Base-by-base conservation (phyloP, 2,888 invertebrate genomes). In the Oligia latruncula region DNA sequence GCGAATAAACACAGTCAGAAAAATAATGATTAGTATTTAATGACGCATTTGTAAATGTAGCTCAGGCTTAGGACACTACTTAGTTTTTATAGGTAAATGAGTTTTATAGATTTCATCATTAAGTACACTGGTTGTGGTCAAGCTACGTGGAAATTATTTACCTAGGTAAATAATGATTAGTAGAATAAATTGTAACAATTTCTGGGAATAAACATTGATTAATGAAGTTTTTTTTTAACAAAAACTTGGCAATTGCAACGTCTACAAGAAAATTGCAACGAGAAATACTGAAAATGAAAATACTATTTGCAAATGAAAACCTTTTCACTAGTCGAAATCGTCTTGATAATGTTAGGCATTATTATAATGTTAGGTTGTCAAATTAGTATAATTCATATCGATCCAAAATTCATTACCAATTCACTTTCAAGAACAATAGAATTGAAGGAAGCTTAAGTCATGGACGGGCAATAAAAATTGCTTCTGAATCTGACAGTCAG, bases 391-490 rank as follows among this genome's bases (percentile, higher is more conserved):
- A 35, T 35, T 35, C 35, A 35, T 35, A 35, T 35, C 35, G 3
- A 23, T 6, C 1, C 0, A 23, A 58, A 74, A 64, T 40, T 78
- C 11, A 67, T 46, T 60, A 52, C 71, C 43, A 4, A 49, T 49
- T 15, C 17, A 29, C 29, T 70, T 74, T 40, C 13, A 70, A 60
- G 20, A 77, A 81, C 81, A 77, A 80, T 66, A 67, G 3, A 71
- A 52, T 60, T 71, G 46, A 78, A 89, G 71, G 81, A 81, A 78
- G 75, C 81, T 17, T 20, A 66, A 77, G 66, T 80, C 78, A 74
- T 58, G 70, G 75, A 65, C 68, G 9, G 29, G 1, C 29, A 67
- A 68, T 73, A 62, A 66, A 86, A 87, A 84, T 89, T 86, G 52
- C 80, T 74, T 80, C 64, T 43, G 81, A 15, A 62, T 60, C 29